Evolutionary conservation across 2,888 invertebrate species (phyloP).

Genomic region (Coecobrya sp.): DNA sequence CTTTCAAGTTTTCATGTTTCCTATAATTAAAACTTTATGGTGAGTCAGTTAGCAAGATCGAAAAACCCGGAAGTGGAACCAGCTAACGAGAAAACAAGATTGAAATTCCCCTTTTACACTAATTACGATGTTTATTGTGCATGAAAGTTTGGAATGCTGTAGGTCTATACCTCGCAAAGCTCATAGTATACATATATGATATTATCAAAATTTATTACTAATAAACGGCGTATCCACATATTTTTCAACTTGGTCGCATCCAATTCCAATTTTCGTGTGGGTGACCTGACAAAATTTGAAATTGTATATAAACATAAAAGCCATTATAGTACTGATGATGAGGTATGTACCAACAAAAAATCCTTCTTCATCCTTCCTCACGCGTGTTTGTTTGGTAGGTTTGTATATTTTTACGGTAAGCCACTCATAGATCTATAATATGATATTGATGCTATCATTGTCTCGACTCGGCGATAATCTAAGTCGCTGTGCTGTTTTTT

Average conservation of each 20-base stretch:
- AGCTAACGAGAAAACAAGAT: slow-evolving; percentile 4
- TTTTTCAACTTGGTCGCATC: neutral
- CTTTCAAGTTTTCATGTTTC: neutral
- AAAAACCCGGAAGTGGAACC: neutral
- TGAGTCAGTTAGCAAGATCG: neutral
- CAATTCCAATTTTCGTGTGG: neutral
- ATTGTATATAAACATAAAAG: too few relatives aligned
- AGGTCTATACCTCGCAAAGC: neutral
- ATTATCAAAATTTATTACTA: neutral
- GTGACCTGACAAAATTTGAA: slow-evolving; percentile 7
- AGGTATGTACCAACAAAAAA: too few relatives aligned
- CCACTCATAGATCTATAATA: neutral
- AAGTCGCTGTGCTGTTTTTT: neutral
- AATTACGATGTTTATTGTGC: slow-evolving; percentile 28
- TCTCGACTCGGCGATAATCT: neutral
- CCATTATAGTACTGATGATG: too few relatives aligned
- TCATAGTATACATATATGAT: too few relatives aligned
- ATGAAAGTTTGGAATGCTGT: neutral
- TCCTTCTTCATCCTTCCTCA: too few relatives aligned
- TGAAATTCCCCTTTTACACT: neutral
- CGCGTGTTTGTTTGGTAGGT: neutral
- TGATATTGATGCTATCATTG: neutral
- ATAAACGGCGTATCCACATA: slow-evolving; percentile 15
- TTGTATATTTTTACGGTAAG: neutral
- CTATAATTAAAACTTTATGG: neutral